Evolutionary conservation across 1,140 invertebrate genomes (phyloP).

Genomic region (Palaemon carinicauda): DNA sequence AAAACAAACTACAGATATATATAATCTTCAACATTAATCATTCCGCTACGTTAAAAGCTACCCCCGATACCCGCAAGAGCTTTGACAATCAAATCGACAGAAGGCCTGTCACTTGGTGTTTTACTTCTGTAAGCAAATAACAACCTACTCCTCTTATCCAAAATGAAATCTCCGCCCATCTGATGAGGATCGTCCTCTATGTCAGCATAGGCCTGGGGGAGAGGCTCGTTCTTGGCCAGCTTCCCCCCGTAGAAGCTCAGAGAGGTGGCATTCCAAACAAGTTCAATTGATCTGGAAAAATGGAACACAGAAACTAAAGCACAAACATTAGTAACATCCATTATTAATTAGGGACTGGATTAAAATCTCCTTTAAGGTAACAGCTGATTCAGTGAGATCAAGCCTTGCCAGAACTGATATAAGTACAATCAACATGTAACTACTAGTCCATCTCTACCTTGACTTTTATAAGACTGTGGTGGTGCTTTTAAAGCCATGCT

Average conservation of each 20-base stretch:
- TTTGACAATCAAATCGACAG: slow-evolving; percentile 28
- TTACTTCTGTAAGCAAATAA: slow-evolving; percentile 28
- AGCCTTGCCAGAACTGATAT: too few relatives aligned
- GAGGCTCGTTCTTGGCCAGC: slow-evolving; percentile 15
- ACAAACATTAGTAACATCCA: background rate
- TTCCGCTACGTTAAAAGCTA: background rate
- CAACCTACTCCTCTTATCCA: slow-evolving; percentile 24
- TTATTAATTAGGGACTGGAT: too few relatives aligned
- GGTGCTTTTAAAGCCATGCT: too few relatives aligned
- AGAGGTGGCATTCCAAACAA: slow-evolving; percentile 33
- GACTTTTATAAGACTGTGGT: too few relatives aligned
- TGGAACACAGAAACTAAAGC: background rate
- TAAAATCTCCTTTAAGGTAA: too few relatives aligned
- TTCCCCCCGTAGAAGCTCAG: slow-evolving; percentile 46
- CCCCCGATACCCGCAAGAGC: background rate
- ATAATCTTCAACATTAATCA: background rate
- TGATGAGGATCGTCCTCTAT: slow-evolving; percentile 55
- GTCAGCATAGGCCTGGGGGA: slow-evolving; percentile 31
- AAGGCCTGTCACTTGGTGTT: slow-evolving; percentile 47
- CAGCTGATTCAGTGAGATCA: too few relatives aligned
- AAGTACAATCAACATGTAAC: too few relatives aligned
- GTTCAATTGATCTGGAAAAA: slow-evolving; percentile 13
- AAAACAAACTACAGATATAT: too few relatives aligned
- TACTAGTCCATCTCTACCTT: too few relatives aligned
- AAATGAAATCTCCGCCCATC: slow-evolving; percentile 57